A percentile compares a stretch with the other conserved stretches of the same genome.
Evolutionary conservation across 2,888 invertebrate genomes (phyloP).

Genomic region (Catonia carolina): DNA sequence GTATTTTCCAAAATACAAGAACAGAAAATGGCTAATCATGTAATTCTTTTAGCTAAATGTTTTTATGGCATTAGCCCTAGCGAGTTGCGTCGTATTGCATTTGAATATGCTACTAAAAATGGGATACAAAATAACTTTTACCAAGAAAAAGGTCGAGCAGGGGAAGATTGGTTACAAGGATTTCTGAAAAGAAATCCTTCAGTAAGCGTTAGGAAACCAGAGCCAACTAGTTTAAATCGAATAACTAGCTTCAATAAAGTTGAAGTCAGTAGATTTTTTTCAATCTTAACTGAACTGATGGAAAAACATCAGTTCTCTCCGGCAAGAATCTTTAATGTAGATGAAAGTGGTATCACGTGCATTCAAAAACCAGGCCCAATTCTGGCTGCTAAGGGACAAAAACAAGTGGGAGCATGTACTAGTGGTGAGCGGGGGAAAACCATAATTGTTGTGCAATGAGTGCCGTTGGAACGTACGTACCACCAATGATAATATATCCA

Average conservation of each 20-base stretch:
- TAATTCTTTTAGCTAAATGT: neutral
- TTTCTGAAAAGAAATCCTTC: constrained; percentile 11
- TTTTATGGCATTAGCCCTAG: constrained; percentile 13
- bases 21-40: neutral
- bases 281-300: constrained; percentile 31
- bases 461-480: too few relatives aligned
- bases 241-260: constrained; percentile 35
- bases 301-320: constrained; percentile 24
- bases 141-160: constrained; percentile 10
- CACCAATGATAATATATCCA: too few relatives aligned
- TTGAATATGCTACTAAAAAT: constrained; percentile 6
- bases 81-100: constrained; percentile 10
- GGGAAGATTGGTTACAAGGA: constrained; percentile 12
- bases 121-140: constrained; percentile 13
- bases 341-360: constrained; percentile 41
- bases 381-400: constrained; percentile 40
- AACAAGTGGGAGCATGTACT: constrained; percentile 42
- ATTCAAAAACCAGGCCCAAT: constrained; percentile 42
- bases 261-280: constrained; percentile 34
- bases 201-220: constrained; percentile 34
- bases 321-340: constrained; percentile 40
- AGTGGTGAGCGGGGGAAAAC: constrained; percentile 38
- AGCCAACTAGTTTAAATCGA: constrained; percentile 36
- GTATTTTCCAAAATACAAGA: constrained; percentile 10
- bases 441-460: too few relatives aligned